Base-by-base conservation (phyloP, 2,888 invertebrate species). In the Nowickia ferox region DNA sequence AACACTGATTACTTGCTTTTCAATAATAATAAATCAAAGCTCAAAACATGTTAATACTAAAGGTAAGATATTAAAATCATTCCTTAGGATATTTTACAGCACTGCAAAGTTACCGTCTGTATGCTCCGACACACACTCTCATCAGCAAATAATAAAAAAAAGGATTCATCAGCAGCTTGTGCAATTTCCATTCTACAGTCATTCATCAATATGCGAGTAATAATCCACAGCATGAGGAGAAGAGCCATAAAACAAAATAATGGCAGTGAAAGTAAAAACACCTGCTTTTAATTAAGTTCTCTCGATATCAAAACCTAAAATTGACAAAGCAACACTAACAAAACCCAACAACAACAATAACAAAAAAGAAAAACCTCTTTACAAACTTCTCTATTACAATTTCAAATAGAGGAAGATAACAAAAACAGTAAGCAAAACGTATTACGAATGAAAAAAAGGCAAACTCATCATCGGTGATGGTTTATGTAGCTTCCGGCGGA, bases 251-350 rank as follows among this genome's bases (percentile, higher is more conserved):
- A 65, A 71, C 51, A 42, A 68, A 78, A 65, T 51, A 9, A 51
- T 19, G 48, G n/a, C 48, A 22, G 46, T 40, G 72, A 66, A 84
- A 68, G 19, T 61, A 69, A 78, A 79, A 75, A 78, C 85, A 86
- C 85, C 85, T 86, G 82, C 59, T 86, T 86, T 86, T 86, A 86
- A 86, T 86, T 86, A 82, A 86, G 85, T 86, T 79, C 82, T 82
- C 61, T 71, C 55, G 63, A 71, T 77, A 83, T 71, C 71, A 65
- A 71, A 72, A 66, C 71, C 53, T 22, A 82, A 82, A 53, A 55
- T 55, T 53, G 38, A 42, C 55, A 38, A 72, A 55, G 61, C 61
- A 80, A 66, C 42, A 76, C 57, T 22, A 80, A 69, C 22, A 75
- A 71, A 59, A 22, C 13, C 38, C 19, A 30, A 59, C 10, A 55